Base-by-base conservation (phyloP, 2,888 invertebrate genomes). In the Siphonodentalium dalli region DNA sequence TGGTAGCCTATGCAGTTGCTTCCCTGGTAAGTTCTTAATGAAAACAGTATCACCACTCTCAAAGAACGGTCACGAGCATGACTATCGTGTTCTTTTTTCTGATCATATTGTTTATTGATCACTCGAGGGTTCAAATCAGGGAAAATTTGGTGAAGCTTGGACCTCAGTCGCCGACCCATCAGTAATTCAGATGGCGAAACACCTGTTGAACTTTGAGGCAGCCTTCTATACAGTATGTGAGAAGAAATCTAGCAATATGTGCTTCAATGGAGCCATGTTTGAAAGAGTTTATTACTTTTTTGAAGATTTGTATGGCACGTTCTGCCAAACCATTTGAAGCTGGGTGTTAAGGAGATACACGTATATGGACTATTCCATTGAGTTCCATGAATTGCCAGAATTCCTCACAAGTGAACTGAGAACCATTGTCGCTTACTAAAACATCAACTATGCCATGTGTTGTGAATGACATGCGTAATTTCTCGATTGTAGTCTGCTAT, bases 351-450 rank as follows among this genome's bases (percentile, higher is more conserved):
- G 65, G 65, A 21, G 65, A 54, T 9, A 42, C 44, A 13, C 31
- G 41, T 11, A 55, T 38, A 34, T 67, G 61, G 15, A 33, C 9
- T 23, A 66, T 68, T 6, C 57, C 58, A 44, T 59, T 59, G 9
- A 44, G 13, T 26, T 34, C 23, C 21, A 58, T 44, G 41, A 63
- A 67, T n/a, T 29, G 13, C 9, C 46, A 13, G 31, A 70, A 62
- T 35, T 63, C 63, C 4, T 46, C 43, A 44, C 61, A 58, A 8
- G 44, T 52, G 48, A 71, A 69, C 24, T 40, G 38, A n/a, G 61
- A 35, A 15, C 51, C 62, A 56, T 66, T 72, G 35, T 72, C 68
- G 2, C 45, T 46, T 5, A 66, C 62, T 11, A 70, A 15, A 11
- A 45, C 50, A 8, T 64, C 53, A 18, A 63, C 66, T 7, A 66